Evolutionary conservation across 2,113 vertebrate genomes (phyloP).

Genomic region (Podarcis cretensis): DNA sequence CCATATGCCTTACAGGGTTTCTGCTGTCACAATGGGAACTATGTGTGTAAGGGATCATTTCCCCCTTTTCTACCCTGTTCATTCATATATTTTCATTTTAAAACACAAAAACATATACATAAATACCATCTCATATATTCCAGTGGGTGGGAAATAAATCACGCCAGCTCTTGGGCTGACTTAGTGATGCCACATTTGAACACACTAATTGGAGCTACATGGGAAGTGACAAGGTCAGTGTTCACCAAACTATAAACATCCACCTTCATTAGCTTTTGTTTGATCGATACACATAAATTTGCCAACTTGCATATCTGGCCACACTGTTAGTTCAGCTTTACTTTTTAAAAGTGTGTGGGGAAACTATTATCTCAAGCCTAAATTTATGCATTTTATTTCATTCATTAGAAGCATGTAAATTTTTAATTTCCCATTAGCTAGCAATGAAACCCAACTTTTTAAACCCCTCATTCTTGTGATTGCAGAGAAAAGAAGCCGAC

Average conservation of each 20-base stretch:
- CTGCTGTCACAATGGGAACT: too few relatives aligned
- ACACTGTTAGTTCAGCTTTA: not conserved
- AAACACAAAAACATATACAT: too few relatives aligned
- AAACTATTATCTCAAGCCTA: not conserved
- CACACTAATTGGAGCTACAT: slow-evolving; percentile 3
- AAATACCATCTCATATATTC: not conserved
- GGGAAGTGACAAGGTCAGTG: slow-evolving; percentile 17
- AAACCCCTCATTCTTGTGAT: not conserved
- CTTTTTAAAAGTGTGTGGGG: not conserved
- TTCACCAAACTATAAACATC: not conserved
- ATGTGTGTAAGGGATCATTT: too few relatives aligned
- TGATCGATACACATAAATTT: slow-evolving; percentile 30
- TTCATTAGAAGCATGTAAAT: not conserved
- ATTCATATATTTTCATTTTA: too few relatives aligned
- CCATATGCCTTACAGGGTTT: too few relatives aligned
- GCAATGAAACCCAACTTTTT: not conserved
- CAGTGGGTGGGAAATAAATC: not conserved
- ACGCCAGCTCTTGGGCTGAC: too few relatives aligned
- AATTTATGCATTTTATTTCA: not conserved
- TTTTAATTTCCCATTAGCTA: not conserved
- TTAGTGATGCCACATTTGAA: not conserved
- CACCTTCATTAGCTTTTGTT: not conserved
- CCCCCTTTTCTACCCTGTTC: too few relatives aligned
- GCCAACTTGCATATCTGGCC: not conserved
- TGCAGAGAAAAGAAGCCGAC: not conserved